Conservation (phyloP, 2,888 invertebrate species). For the Beris morrisii region DNA sequence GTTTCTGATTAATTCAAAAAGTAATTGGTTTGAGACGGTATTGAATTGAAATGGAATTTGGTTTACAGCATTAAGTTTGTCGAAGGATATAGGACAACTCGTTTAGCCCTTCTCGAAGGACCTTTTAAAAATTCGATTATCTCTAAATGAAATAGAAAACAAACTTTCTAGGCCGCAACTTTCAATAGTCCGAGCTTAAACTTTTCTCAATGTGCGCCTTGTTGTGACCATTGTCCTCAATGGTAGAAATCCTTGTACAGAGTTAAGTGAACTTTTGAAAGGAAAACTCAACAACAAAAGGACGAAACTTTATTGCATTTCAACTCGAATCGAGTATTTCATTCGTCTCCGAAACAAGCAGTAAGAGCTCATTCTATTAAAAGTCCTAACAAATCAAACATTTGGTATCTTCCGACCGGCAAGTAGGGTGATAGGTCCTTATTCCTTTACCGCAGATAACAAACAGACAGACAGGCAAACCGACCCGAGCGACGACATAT, state of each 20-base stretch:
- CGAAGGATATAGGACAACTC: too few relatives aligned
- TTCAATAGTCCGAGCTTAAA: constrained; percentile 16
- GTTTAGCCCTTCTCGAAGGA: too few relatives aligned
- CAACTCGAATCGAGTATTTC: constrained; percentile 25
- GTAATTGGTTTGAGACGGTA: too few relatives aligned
- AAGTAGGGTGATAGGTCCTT: background rate
- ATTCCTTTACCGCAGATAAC: constrained; percentile 1
- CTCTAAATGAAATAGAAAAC: constrained; percentile 6
- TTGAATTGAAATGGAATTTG: too few relatives aligned
- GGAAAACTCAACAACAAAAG: constrained; percentile 35
- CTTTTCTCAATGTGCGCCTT: constrained; percentile 12
- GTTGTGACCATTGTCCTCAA: constrained; percentile 22
- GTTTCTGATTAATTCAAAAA: too few relatives aligned
- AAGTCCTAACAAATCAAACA: background rate
- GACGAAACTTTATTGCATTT: constrained; percentile 33
- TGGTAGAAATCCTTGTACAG: constrained; percentile 26
- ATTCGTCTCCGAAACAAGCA: constrained; percentile 3
- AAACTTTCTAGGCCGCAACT: constrained; percentile 20
- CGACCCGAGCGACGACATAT: background rate
- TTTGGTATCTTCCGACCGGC: background rate
- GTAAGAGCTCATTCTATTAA: background rate
- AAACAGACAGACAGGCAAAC: background rate
- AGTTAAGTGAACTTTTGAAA: constrained; percentile 37
- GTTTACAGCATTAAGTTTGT: too few relatives aligned
- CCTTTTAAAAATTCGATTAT: constrained; percentile 19